Evolutionary conservation across 2,888 invertebrate species (phyloP).

Genomic region (Polylopha cassiicola): DNA sequence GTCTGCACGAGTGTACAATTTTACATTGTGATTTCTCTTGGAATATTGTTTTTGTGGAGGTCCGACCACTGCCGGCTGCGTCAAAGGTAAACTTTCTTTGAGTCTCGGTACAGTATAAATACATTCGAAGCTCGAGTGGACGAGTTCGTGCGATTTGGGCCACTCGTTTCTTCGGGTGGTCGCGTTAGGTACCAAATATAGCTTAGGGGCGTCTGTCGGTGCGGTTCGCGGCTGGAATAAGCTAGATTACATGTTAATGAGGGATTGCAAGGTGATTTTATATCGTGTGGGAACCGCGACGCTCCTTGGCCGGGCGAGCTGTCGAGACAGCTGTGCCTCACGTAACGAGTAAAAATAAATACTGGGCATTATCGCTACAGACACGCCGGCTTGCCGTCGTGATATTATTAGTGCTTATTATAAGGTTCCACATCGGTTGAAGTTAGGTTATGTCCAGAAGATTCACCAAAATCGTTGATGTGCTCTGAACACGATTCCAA

Average conservation of each 20-base stretch:
- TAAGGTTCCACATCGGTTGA: slow-evolving; percentile 32
- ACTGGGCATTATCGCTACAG: slow-evolving; percentile 68
- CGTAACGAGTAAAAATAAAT: slow-evolving; percentile 77
- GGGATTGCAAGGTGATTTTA: slow-evolving; percentile 25
- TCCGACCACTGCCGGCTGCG: slow-evolving; percentile 44
- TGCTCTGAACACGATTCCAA: too few species aligned
- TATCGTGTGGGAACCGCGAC: slow-evolving; percentile 41
- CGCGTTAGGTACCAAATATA: slow-evolving; percentile 62
- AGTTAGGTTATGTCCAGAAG: slow-evolving; percentile 34
- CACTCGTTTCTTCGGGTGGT: slow-evolving; percentile 49
- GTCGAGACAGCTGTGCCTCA: slow-evolving; percentile 67
- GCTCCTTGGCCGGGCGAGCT: slow-evolving; percentile 63
- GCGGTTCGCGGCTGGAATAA: slow-evolving; percentile 21
- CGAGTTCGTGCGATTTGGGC: slow-evolving; percentile 36
- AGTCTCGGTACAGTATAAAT: slow-evolving; percentile 1
- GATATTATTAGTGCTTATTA: slow-evolving; percentile 67
- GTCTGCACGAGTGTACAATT: slow-evolving; percentile 64
- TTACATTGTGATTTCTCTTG: slow-evolving; percentile 59
- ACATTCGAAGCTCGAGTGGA: slow-evolving; percentile 20
- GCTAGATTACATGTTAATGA: slow-evolving; percentile 20
- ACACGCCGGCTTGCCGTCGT: slow-evolving; percentile 69
- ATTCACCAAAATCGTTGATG: slow-evolving; percentile 7
- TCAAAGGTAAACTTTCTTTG: slow-evolving; percentile 46
- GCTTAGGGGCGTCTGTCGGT: slow-evolving; percentile 42
- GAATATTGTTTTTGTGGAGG: slow-evolving; percentile 56